Evolutionary conservation across 1,140 invertebrate species (phyloP).

Genomic region (Euura lappo): DNA sequence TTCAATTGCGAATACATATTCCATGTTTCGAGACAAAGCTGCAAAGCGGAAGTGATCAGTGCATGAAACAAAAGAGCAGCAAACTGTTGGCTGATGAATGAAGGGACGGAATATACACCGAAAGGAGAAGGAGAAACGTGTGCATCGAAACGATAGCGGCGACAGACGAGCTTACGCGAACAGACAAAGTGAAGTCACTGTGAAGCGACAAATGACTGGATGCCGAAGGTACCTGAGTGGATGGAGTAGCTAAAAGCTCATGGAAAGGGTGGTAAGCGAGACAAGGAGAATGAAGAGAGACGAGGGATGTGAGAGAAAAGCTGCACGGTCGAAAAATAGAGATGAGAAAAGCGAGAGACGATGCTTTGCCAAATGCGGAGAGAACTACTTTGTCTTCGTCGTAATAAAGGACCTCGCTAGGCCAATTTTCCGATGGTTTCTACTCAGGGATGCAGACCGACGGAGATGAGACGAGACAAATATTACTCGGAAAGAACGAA

Average conservation of each 20-base stretch:
- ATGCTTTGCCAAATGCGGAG: not conserved
- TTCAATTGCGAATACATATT: conserved; percentile 44
- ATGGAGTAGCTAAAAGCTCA: not conserved
- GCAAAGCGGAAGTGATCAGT: conserved; percentile 41
- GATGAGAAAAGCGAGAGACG: not conserved
- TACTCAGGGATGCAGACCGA: not conserved
- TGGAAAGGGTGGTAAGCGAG: not conserved
- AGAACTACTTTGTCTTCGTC: conserved; percentile 8
- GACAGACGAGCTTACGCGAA: not conserved
- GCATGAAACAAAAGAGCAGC: conserved; percentile 34
- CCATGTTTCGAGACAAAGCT: not conserved
- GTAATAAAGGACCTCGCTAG: not conserved
- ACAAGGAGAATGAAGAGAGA: not conserved
- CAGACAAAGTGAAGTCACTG: conserved; percentile 4
- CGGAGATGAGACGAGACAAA: too few species aligned
- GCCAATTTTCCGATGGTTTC: not conserved
- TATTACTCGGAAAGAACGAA: not conserved
- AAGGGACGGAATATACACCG: not conserved
- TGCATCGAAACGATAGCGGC: not conserved
- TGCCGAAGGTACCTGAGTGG: not conserved
- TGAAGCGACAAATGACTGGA: conserved; percentile 6
- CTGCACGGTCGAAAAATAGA: not conserved
- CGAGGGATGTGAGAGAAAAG: not conserved
- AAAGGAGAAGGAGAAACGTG: not conserved
- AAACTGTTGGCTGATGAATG: not conserved